Evolutionary conservation across 2,888 invertebrate genomes (phyloP).

Genomic region (Cyclophora punctaria): DNA sequence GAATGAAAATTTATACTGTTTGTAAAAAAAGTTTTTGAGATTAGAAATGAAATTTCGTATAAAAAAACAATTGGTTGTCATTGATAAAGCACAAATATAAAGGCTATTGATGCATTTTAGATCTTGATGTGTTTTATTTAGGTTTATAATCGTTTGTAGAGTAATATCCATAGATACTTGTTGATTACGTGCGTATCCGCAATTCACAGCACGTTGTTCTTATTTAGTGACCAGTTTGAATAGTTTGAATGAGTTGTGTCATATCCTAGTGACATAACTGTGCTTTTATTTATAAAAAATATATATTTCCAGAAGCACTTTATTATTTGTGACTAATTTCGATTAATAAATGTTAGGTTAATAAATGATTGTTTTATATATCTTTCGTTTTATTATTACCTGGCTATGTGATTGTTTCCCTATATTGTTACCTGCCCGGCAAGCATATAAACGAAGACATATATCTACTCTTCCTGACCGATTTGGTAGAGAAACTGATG

Average conservation of each 20-base stretch:
- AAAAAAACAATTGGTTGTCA: not conserved
- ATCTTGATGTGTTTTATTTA: not conserved
- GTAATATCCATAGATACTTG: not conserved
- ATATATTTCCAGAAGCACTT: slow-evolving; percentile 41
- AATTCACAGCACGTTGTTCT: not conserved
- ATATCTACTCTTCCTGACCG: too few relatives aligned
- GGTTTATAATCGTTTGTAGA: not conserved
- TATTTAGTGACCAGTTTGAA: not conserved
- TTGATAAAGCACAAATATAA: not conserved
- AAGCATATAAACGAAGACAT: too few relatives aligned
- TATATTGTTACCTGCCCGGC: too few relatives aligned
- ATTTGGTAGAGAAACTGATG: too few relatives aligned
- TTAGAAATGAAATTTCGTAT: not conserved
- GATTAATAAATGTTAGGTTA: slow-evolving; percentile 31
- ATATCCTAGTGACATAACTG: not conserved
- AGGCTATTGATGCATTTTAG: not conserved
- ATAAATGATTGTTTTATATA: slow-evolving; percentile 33
- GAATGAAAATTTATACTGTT: not conserved
- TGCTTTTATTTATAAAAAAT: slow-evolving; percentile 19
- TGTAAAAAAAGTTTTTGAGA: not conserved
- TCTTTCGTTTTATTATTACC: slow-evolving; percentile 13
- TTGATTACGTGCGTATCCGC: not conserved
- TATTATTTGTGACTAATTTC: slow-evolving; percentile 45
- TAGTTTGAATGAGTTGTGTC: not conserved
- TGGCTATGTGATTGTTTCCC: too few relatives aligned